These are phyloP conservation scores for Oceanodroma tethys DNA, from an alignment of 2,113 vertebrate genomes.

Conservation along the genomic window DNA sequence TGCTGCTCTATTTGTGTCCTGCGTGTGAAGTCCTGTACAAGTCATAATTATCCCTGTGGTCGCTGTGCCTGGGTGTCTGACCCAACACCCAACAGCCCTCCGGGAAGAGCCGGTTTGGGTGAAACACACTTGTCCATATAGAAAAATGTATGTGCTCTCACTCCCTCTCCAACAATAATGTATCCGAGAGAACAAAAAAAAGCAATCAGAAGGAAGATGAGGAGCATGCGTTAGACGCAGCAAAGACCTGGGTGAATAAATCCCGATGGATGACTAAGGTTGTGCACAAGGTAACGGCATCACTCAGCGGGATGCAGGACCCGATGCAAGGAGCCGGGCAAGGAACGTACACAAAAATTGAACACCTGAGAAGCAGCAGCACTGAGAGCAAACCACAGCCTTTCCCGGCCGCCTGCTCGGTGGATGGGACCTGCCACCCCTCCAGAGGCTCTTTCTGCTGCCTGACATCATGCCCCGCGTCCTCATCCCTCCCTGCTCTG, in stretches of 20 bases:
- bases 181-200: rapidly evolving
- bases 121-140: rapidly evolving
- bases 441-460: background rate
- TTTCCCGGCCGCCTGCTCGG: background rate
- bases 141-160: background rate
- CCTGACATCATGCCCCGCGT: background rate
- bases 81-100: background rate
- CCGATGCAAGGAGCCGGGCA: rapidly evolving
- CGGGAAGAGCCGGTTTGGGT: rapidly evolving
- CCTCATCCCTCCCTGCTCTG: background rate
- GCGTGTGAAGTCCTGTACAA: background rate
- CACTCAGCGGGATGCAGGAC: rapidly evolving
- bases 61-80: rapidly evolving
- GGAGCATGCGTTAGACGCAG: rapidly evolving
- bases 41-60: rapidly evolving
- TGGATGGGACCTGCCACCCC: background rate
- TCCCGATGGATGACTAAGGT: background rate
- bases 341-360: rapidly evolving
- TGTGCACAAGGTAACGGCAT: rapidly evolving
- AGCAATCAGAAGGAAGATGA: background rate
- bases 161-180: background rate
- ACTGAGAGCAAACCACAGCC: background rate
- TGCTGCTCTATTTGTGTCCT: background rate
- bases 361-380: background rate
- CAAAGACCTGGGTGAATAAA: background rate